Percentiles rank a stretch among this genome's conserved stretches.
These are phyloP conservation scores for Pegea sp. DNA, from an alignment of 23 tunicate species.

Conservation along the genomic window DNA sequence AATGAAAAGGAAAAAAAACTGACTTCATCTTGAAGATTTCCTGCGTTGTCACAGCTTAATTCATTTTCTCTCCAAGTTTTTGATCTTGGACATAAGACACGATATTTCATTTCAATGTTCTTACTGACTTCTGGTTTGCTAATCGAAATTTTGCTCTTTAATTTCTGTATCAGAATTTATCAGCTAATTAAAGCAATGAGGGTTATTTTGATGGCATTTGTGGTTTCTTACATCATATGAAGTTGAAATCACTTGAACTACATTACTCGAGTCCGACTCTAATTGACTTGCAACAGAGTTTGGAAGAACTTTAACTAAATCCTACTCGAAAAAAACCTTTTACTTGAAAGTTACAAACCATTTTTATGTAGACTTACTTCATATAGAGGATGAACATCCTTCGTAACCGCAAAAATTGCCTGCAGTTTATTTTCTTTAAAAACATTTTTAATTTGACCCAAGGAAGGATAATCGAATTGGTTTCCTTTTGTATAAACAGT, in stretches of 20 bases:
- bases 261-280: slow-evolving; percentile 37
- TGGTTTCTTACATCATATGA: slow-evolving; percentile 48
- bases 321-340: neutral
- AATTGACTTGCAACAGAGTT: slow-evolving; percentile 25
- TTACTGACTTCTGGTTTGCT: slow-evolving; percentile 13
- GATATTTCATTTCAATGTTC: slow-evolving; percentile 5
- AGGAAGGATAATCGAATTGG: slow-evolving; percentile 53
- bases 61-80: slow-evolving; percentile 5
- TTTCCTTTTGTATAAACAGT: slow-evolving; percentile 49
- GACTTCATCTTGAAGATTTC: too few species aligned
- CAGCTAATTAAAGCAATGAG: neutral
- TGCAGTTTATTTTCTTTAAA: slow-evolving; percentile 45
- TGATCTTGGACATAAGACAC: slow-evolving; percentile 11
- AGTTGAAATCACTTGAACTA: slow-evolving; percentile 22
- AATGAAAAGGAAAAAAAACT: too few species aligned
- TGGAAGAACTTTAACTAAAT: slow-evolving; percentile 1
- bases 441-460: slow-evolving; percentile 69
- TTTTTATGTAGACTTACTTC: slow-evolving; percentile 7
- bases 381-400: slow-evolving; percentile 25
- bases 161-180: slow-evolving; percentile 2
- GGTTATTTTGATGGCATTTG: too few species aligned
- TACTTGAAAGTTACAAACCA: slow-evolving; percentile 1
- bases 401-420: slow-evolving; percentile 67
- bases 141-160: slow-evolving; percentile 13
- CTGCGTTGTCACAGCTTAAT: slow-evolving; percentile 19